Conservation (phyloP, 2,797 vertebrate species). For the Gouania willdenowi region DNA sequence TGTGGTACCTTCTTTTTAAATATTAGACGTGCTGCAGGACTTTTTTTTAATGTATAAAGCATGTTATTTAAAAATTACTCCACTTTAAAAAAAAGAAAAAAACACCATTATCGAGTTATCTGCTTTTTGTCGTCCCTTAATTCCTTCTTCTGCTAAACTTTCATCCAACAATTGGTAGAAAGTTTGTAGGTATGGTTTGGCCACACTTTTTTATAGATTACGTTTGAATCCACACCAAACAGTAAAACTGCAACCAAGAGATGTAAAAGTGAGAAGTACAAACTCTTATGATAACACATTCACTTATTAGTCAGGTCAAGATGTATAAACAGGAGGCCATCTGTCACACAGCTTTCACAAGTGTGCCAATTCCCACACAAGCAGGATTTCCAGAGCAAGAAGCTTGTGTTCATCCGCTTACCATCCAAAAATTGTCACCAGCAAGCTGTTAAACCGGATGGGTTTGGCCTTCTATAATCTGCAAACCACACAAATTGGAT, state of each 20-base stretch:
- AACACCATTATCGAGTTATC: too few relatives aligned
- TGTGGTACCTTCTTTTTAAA: too few relatives aligned
- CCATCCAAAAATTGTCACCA: slow-evolving; percentile 66
- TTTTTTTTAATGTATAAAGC: too few relatives aligned
- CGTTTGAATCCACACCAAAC: slow-evolving; percentile 1
- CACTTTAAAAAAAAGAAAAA: too few relatives aligned
- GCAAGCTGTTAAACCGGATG: slow-evolving; percentile 65
- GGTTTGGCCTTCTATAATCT: slow-evolving; percentile 59
- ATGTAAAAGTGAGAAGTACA: slow-evolving; percentile 1
- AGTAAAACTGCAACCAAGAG: background rate
- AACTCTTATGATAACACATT: background rate
- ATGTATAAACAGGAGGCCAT: slow-evolving; percentile 46
- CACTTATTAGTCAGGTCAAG: slow-evolving; percentile 5
- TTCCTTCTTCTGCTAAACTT: too few relatives aligned
- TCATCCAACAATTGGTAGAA: too few relatives aligned
- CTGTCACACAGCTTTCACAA: slow-evolving; percentile 55
- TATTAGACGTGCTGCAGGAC: too few relatives aligned
- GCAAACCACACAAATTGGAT: slow-evolving; percentile 73
- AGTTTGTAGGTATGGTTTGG: too few relatives aligned
- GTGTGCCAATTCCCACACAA: slow-evolving; percentile 47
- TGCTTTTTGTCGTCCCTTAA: too few relatives aligned
- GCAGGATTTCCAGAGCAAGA: slow-evolving; percentile 65
- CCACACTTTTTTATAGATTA: too few relatives aligned
- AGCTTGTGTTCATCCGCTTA: slow-evolving; percentile 73
- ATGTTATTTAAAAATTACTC: too few relatives aligned